Base-by-base conservation (phyloP, 1,140 invertebrate genomes). In the Trissolcus basalis region DNA sequence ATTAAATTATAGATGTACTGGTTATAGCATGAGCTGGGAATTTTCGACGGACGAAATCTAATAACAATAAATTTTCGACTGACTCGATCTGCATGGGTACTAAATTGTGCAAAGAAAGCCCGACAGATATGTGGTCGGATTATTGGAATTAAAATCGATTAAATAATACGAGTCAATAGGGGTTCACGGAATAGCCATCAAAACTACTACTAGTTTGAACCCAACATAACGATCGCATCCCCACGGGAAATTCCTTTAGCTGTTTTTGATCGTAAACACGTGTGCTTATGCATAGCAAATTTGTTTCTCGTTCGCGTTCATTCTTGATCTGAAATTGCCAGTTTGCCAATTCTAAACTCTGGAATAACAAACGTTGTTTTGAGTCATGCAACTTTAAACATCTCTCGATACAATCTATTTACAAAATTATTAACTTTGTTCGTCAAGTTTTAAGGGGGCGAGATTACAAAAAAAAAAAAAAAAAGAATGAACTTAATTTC, bases 171-270 rank as follows among this genome's bases (percentile, higher is more conserved):
- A 63, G 49, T 56, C 67, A 51, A 67, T 71, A 32, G 43, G 49
- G 64, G 44, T 64, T 64, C 64, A 69, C 59, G 55, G n/a, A 68
- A 78, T 73, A 72, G 65, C 43, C 69, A 69, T 78, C 59, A 61
- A 70, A 60, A 19, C 61, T 68, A 58, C 44, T 33, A 15, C 47
- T 33, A 69, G 67, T 53, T 54, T 72, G 59, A 64, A 72, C 59
- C 64, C 54, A 53, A 39, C 35, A 50, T 50, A 78, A 78, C 19
- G 19, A 27, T 27, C 59, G 60, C 41, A 60, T 50, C 75, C 19
- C 65, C 76, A 58, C 58, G 76, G 70, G 76, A 78, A 78, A 78
- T 78, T 78, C 70, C 73, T 73, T 65, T 61, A 61, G 51, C 56
- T 60, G 60, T 78, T 78, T 78, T 73, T 58, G 64, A 63, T 73